Conservation (phyloP, 92 coral and sea anemone genomes). For the Bergia puertoricense region DNA sequence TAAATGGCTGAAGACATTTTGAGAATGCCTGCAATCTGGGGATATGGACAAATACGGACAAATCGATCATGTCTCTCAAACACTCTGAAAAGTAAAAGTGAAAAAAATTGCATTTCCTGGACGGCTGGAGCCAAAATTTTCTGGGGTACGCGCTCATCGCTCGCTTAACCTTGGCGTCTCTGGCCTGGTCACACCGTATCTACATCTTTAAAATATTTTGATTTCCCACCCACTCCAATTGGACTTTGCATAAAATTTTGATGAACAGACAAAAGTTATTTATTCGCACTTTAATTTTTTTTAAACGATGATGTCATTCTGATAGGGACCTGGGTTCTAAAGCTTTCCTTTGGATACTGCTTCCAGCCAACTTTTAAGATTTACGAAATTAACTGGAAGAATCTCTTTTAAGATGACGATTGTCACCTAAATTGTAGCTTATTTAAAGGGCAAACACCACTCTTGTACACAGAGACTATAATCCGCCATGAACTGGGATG, state of each 20-base stretch:
- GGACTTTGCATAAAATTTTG: background rate
- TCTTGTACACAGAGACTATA: background rate
- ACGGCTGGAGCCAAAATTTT: too few relatives aligned
- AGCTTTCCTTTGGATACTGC: conserved; percentile 7
- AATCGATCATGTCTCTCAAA: too few relatives aligned
- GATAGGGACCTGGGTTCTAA: conserved; percentile 29
- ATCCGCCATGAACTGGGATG: conserved; percentile 57
- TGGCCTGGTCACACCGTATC: too few relatives aligned
- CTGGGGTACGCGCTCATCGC: too few relatives aligned
- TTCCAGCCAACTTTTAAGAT: background rate
- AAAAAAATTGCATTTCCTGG: too few relatives aligned
- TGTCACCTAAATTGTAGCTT: conserved; percentile 18
- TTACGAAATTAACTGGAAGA: background rate
- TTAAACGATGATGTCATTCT: conserved; percentile 24
- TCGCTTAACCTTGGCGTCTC: too few relatives aligned
- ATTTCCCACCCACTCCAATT: too few relatives aligned
- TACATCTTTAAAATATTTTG: too few relatives aligned
- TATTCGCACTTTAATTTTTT: background rate
- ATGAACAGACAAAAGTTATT: background rate
- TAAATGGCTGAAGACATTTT: too few relatives aligned
- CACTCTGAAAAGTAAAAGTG: too few relatives aligned
- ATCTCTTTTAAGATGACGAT: background rate
- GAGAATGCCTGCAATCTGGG: too few relatives aligned
- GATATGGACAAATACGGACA: too few relatives aligned
- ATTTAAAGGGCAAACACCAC: background rate